A percentile compares a stretch with the other conserved stretches of the same genome.
Conservation (phyloP, 2,113 vertebrate genomes). For the Redunca redunca region DNA sequence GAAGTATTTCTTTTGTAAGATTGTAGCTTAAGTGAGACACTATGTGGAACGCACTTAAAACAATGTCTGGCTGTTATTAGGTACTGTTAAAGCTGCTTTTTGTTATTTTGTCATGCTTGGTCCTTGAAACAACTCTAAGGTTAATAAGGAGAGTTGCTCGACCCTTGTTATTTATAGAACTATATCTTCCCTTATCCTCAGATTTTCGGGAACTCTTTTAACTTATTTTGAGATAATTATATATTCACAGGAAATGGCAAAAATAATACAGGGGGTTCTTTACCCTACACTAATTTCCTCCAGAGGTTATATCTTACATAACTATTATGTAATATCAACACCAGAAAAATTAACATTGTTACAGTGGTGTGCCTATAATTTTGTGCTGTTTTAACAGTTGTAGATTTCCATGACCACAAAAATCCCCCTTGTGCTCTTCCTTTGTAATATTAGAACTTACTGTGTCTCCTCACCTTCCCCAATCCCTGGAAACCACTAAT, state of each 20-base stretch:
- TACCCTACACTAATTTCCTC: constrained; percentile 3
- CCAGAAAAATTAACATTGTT: not conserved
- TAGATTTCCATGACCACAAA: not conserved
- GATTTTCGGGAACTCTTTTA: constrained; percentile 18
- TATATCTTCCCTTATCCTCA: not conserved
- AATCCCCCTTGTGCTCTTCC: not conserved
- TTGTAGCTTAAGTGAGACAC: not conserved
- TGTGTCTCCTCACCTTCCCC: not conserved
- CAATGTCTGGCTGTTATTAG: not conserved
- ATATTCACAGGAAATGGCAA: constrained; percentile 39
- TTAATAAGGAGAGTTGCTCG: not conserved
- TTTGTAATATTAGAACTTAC: not conserved
- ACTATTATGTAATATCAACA: constrained; percentile 34
- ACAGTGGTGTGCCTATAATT: not conserved
- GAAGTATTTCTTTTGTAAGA: not conserved
- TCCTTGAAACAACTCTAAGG: not conserved
- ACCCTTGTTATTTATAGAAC: constrained; percentile 10
- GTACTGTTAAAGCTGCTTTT: constrained; percentile 11
- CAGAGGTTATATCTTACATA: constrained; percentile 27
- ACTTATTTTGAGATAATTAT: constrained; percentile 37
- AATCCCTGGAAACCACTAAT: not conserved
- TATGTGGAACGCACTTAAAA: constrained; percentile 26
- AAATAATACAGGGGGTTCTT: not conserved
- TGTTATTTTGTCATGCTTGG: not conserved
- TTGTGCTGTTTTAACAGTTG: not conserved